Percentiles rank a stretch among this genome's conserved stretches.
Evolutionary conservation across 2,888 invertebrate genomes (phyloP).

Genomic region (Heliconius aoede): DNA sequence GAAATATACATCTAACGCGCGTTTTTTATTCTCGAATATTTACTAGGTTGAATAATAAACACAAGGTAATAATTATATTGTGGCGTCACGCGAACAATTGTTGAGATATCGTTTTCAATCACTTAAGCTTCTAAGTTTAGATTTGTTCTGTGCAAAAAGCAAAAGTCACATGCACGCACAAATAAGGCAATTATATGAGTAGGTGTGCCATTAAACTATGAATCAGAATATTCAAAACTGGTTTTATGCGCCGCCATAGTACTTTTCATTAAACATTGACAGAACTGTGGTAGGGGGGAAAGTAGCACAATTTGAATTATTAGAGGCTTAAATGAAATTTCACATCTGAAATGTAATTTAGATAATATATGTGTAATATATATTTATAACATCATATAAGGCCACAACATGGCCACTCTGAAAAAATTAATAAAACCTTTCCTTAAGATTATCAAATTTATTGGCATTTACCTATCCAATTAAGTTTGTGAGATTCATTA

Average conservation of each 20-base stretch:
- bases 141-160: constrained; percentile 2
- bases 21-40: neutral
- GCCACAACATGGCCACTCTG: no score
- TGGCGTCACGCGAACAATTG: neutral
- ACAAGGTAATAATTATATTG: neutral
- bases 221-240: constrained; percentile 67
- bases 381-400: neutral
- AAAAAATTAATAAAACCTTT: no score
- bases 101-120: neutral
- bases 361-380: neutral
- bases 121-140: constrained; percentile 21
- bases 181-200: constrained; percentile 37
- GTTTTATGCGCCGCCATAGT: constrained; percentile 61
- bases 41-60: neutral
- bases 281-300: constrained; percentile 55
- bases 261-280: constrained; percentile 54
- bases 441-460: no score
- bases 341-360: constrained; percentile 5
- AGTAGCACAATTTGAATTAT: constrained; percentile 57
- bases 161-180: constrained; percentile 18
- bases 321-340: no score
- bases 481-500: neutral
- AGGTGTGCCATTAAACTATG: constrained; percentile 60
- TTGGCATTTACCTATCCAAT: no score
- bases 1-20: neutral